Evolutionary conservation across 2,888 invertebrate genomes (phyloP), one percentile per base, ranked within the genome.

Genomic region (Magallana nippona): DNA sequence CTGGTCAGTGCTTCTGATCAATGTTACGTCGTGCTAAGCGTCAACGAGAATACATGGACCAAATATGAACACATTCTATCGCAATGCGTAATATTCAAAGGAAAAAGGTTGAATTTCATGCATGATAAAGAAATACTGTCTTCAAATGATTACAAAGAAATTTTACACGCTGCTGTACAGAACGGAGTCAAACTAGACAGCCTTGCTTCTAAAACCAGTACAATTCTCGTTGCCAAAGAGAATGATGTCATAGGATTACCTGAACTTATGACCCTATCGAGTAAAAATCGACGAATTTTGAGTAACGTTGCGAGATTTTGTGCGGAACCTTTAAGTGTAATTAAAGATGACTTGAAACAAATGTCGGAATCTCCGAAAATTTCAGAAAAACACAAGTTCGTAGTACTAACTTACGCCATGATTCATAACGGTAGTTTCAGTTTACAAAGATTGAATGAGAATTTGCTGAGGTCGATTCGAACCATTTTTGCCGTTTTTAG

Each of bases 371-470:
- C 71, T 5, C 71, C 71, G 15, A 71, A 71, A 13, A 32, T 71
- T 71, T 27, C 71, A 5, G 71, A 71, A 15, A 71, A 71, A 3
- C 27, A 71, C 27, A 71, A 71, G 13, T 71, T 71, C 32, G 71
- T 71, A 17, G 71, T 13, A 10, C 32, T 71, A 71, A 27, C 71
- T 11, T 71, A 71, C 32, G 71, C 71, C 13, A 71, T 71, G 71
- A 71, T 71, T 71, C 71, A 71, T 32, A 71, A 71, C 32, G 71
- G 71, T 17, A 71, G 71, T 15, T 71, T 71, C 71, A 19, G 71
- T 71, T 32, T 71, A 8, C 15, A 27, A 11, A 71, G 11, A 8
- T 17, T 71, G 11, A 71, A 71, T 32, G 27, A 71, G 32, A 22
- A 71, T 15, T 2, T 71, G 15, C 71, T 71, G 71, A 71, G 71